Conservation (phyloP, 2,888 invertebrate genomes). For the Cheilosia vernalis region DNA sequence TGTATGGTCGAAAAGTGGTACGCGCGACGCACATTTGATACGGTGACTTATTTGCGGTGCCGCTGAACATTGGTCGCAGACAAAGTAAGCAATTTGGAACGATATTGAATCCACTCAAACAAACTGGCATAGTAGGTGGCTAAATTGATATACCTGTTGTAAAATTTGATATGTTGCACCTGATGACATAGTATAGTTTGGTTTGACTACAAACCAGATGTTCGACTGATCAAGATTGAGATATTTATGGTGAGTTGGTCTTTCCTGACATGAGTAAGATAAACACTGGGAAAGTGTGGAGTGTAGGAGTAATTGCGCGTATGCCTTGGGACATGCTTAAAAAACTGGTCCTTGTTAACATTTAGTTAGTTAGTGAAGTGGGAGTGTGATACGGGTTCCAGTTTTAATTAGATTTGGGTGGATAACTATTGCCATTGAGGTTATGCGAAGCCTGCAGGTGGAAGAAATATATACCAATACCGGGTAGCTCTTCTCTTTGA, state of each 20-base stretch:
- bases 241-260: slow-evolving; percentile 54
- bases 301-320: slow-evolving; percentile 2
- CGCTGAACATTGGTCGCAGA: slow-evolving; percentile 27
- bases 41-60: slow-evolving; percentile 44
- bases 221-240: slow-evolving; percentile 49
- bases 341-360: not conserved
- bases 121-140: slow-evolving; percentile 60
- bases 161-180: slow-evolving; percentile 70
- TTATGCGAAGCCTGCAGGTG: no score
- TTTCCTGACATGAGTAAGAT: slow-evolving; percentile 29
- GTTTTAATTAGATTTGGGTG: no score
- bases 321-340: not conserved
- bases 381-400: no score
- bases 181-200: slow-evolving; percentile 66
- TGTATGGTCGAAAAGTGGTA: slow-evolving; percentile 28
- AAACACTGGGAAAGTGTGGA: not conserved
- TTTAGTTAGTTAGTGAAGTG: no score
- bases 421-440: no score
- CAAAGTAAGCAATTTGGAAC: slow-evolving; percentile 57
- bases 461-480: no score
- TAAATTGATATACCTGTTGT: slow-evolving; percentile 66
- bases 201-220: slow-evolving; percentile 60
- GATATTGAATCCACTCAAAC: slow-evolving; percentile 48
- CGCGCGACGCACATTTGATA: slow-evolving; percentile 26
- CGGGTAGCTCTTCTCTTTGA: no score